Percentiles rank a stretch among this genome's conserved stretches.
These are phyloP conservation scores for Oeneis ivallda DNA, from an alignment of 2,888 invertebrate species.

Conservation along the genomic window DNA sequence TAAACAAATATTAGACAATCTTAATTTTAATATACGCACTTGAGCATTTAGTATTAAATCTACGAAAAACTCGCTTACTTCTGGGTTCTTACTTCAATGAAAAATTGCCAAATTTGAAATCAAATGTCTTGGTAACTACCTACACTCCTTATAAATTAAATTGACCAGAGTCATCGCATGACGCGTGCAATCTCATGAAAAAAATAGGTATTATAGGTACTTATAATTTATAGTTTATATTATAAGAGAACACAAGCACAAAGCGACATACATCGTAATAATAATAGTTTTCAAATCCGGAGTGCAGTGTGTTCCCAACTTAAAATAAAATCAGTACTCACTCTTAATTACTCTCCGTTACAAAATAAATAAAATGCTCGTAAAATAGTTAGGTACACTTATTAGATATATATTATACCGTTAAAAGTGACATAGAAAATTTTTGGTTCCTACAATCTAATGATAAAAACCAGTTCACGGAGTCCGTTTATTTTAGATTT, in stretches of 20 bases:
- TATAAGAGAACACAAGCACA: conserved; percentile 57
- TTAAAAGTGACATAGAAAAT: conserved; percentile 80
- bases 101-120: conserved; percentile 36
- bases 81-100: conserved; percentile 21
- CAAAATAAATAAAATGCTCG: conserved; percentile 78
- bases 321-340: conserved; percentile 73
- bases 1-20: conserved; percentile 38
- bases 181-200: conserved; percentile 49
- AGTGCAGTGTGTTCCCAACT: conserved; percentile 63
- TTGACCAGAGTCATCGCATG: conserved; percentile 50
- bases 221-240: conserved; percentile 48
- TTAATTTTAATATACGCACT: conserved; percentile 52
- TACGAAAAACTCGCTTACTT: conserved; percentile 34
- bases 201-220: conserved; percentile 36
- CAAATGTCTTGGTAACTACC: conserved; percentile 62
- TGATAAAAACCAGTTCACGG: conserved; percentile 65
- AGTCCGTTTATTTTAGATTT: conserved; percentile 46
- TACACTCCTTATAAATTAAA: conserved; percentile 55
- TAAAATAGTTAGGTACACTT: conserved; percentile 72
- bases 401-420: conserved; percentile 66
- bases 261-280: conserved; percentile 36
- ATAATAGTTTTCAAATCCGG: conserved; percentile 38
- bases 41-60: conserved; percentile 68
- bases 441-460: conserved; percentile 76
- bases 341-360: conserved; percentile 68